Evolutionary conservation across 2,113 vertebrate species (phyloP), one percentile per base, ranked within the genome.

Genomic region (Asarcornis scutulata): DNA sequence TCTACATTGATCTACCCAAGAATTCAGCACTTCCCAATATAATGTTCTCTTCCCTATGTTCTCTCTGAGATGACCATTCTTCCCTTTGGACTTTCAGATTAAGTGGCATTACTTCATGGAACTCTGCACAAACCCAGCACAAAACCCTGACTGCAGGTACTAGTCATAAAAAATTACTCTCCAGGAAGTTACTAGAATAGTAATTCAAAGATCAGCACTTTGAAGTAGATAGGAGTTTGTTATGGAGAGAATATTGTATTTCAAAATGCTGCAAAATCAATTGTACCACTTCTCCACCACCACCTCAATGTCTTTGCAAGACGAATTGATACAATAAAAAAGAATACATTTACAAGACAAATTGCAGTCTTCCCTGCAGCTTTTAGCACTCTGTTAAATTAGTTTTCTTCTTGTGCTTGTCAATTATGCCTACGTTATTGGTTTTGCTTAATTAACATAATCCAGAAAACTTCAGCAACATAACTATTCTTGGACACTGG

Each of bases 401-500:
- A 88, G 10, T 93, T 88, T 91, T 91, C 84, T 76, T 92, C 93
- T 89, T 74, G 69, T 73, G 77, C 32, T 50, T 93, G 73, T 46
- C 4, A 5, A 93, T 76, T 72, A 85, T 38, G 21, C 14, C 64
- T 62, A 48, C 94, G 95, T 95, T 92, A 97, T 93, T 91, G 64
- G 29, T 71, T 95, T 96, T 79, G 40, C 60, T 96, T 95, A 95
- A 95, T 97, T 95, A 78, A 89, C 42, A 80, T 62, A 80, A 88
- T 60, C 13, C 27, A 72, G 82, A 93, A 91, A 83, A 88, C 59
- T 68, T 95, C 83, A 94, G 32, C 4, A 6, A 11, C 7, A 9
- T 64, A 94, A 92, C 82, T 89, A 63, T 71, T 62, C 50, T 82
- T 85, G 55, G 40, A 34, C 42, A 13, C 26, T 85, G 50, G 11